These are phyloP conservation scores for Natrix natrix DNA, from an alignment of 2,797 vertebrate species.

Conservation along the genomic window DNA sequence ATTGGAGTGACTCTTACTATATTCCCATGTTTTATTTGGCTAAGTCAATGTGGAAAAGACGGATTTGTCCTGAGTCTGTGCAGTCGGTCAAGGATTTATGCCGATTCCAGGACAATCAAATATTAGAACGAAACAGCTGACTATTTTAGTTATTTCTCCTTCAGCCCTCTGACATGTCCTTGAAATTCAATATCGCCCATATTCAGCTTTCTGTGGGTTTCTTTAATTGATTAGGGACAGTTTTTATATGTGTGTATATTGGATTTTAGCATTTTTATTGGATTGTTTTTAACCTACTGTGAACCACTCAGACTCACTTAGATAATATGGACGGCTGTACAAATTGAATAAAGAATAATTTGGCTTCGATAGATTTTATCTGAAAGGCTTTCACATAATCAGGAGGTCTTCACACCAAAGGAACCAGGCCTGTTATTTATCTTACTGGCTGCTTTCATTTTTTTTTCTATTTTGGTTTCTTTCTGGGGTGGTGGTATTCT, in stretches of 20 bases:
- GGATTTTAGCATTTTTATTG: neutral
- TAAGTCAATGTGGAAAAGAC: neutral
- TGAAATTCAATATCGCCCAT: neutral
- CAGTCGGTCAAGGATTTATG: neutral
- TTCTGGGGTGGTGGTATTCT: neutral
- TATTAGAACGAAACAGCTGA: neutral
- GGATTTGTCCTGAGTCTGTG: no score
- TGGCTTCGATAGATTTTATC: neutral
- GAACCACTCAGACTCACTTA: neutral
- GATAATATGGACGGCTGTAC: neutral
- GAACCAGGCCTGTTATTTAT: neutral
- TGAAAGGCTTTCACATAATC: neutral
- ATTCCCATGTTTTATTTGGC: neutral
- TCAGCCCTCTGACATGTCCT: neutral
- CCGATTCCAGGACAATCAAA: conserved; percentile 13
- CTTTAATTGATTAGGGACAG: neutral
- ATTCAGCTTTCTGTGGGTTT: neutral
- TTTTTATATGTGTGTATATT: neutral
- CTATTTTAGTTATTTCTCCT: neutral
- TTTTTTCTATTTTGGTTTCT: neutral
- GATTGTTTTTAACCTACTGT: neutral
- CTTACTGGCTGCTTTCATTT: neutral
- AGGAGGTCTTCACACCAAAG: neutral
- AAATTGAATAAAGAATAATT: neutral
- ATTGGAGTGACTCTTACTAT: neutral